Conservation (phyloP, 1,140 invertebrate species). For the Pygmarrhopalites habei region DNA sequence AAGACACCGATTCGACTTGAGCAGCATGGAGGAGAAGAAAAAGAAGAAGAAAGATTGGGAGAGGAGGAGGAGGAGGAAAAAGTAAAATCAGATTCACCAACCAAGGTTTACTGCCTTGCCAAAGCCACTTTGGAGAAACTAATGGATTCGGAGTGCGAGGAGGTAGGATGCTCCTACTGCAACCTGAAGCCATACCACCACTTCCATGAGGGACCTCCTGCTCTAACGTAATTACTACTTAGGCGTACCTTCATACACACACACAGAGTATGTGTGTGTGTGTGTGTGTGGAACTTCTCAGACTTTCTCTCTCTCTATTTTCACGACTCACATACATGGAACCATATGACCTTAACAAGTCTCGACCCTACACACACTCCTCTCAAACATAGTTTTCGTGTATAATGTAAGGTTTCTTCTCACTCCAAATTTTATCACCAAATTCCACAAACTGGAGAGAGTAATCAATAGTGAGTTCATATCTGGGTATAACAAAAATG, state of each 20-base stretch:
- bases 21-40: neutral
- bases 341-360: no score
- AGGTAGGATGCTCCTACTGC: conserved; percentile 9
- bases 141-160: conserved; percentile 25
- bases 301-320: no score
- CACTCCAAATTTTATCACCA: no score
- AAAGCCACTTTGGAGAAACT: conserved; percentile 31
- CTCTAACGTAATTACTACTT: conserved; percentile 28
- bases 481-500: no score
- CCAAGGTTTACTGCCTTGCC: conserved; percentile 32
- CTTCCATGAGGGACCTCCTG: neutral
- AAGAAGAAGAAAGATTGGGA: neutral
- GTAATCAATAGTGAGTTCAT: no score
- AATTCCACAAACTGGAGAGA: no score
- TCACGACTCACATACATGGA: no score
- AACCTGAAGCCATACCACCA: conserved; percentile 3
- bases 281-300: no score
- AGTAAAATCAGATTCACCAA: conserved; percentile 4
- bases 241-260: neutral
- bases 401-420: no score
- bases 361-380: no score
- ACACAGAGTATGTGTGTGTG: neutral
- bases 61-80: neutral
- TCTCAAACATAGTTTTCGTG: no score
- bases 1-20: neutral